Percentiles rank a stretch among this genome's conserved stretches.
Conservation (phyloP, 2,888 invertebrate genomes). For the Cephus rjabovi region DNA sequence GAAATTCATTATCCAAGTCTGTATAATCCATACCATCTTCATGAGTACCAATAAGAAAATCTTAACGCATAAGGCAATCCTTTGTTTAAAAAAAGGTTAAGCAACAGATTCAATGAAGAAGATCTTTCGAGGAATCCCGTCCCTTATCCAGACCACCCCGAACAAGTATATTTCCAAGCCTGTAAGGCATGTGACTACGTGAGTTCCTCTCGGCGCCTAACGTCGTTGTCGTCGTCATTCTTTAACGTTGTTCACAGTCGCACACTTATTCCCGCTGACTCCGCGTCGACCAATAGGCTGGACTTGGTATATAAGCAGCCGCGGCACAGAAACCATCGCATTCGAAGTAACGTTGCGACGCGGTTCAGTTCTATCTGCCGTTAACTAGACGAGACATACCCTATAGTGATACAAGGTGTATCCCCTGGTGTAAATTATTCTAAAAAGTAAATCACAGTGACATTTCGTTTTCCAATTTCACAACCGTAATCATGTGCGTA, state of each 20-base stretch:
- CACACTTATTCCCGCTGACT: background rate
- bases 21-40: background rate
- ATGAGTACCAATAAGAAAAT: background rate
- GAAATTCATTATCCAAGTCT: background rate
- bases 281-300: background rate
- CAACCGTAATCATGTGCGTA: constrained; percentile 46
- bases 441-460: background rate
- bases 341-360: background rate
- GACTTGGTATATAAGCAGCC: constrained; percentile 21
- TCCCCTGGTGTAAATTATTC: background rate
- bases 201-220: background rate
- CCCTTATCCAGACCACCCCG: background rate
- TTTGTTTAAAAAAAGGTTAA: background rate
- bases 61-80: background rate
- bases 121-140: background rate
- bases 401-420: background rate
- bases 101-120: background rate
- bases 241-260: background rate
- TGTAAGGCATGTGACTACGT: background rate
- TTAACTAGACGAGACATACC: background rate
- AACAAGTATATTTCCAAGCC: background rate
- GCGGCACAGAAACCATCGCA: background rate
- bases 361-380: background rate
- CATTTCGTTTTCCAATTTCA: background rate
- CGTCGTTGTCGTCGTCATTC: background rate